A percentile compares a stretch with the other conserved stretches of the same genome.
phyloP scores from a whole-genome alignment of 1,140 invertebrate genomes.

The Helicoverpa zea region DNA sequence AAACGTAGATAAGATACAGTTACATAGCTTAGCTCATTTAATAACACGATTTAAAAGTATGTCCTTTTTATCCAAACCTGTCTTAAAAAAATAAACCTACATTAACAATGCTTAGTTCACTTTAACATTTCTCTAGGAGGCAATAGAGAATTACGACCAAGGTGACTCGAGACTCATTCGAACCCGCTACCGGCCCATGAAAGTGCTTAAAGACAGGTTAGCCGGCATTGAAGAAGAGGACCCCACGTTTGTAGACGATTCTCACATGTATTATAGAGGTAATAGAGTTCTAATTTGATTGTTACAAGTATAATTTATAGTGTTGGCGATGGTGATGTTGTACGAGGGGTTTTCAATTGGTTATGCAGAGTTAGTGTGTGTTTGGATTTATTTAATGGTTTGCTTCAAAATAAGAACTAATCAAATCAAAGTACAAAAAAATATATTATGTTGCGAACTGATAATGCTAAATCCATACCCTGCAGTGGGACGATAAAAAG shows the following conservation, averaged over 20 bases:
- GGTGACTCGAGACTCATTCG: constrained; percentile 78
- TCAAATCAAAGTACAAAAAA: too few species aligned
- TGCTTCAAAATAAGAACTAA: too few species aligned
- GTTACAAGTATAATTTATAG: not conserved
- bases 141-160: constrained; percentile 73
- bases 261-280: constrained; percentile 82
- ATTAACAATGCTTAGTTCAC: not conserved
- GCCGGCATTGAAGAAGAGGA: constrained; percentile 74
- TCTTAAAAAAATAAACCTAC: not conserved
- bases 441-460: too few species aligned
- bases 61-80: too few species aligned
- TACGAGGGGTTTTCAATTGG: not conserved
- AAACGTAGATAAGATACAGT: too few species aligned
- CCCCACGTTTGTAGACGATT: constrained; percentile 79
- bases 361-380: too few species aligned
- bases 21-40: too few species aligned
- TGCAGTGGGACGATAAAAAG: too few species aligned
- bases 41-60: too few species aligned
- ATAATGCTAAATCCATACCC: too few species aligned
- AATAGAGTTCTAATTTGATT: constrained; percentile 37
- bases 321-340: not conserved
- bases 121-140: constrained; percentile 58
- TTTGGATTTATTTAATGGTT: too few species aligned
- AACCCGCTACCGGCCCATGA: constrained; percentile 79
- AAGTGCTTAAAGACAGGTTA: constrained; percentile 79